A percentile compares a stretch with the other conserved stretches of the same genome.
Conservation (phyloP, 2,797 vertebrate genomes). For the Mormyrus hasselquistii region DNA sequence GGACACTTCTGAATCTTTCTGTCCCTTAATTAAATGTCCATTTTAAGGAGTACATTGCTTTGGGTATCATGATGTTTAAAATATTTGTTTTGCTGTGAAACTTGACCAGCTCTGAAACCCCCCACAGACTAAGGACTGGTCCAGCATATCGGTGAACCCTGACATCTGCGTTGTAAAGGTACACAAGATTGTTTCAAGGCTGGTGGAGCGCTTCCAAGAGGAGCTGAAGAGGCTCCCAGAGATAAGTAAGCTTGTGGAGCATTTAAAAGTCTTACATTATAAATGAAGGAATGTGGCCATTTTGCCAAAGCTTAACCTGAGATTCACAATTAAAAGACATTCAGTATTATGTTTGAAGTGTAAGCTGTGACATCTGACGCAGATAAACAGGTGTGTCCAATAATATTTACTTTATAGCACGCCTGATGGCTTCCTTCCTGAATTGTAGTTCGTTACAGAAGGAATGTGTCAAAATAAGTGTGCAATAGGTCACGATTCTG, state of each 20-base stretch:
- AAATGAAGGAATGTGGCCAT: neutral
- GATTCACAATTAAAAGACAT: neutral
- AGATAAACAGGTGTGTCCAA: neutral
- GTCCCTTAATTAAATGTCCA: neutral
- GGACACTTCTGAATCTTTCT: neutral
- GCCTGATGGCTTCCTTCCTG: neutral
- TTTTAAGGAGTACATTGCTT: neutral
- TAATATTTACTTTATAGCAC: neutral
- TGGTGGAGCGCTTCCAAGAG: slow-evolving; percentile 48
- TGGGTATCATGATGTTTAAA: neutral
- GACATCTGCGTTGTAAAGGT: slow-evolving; percentile 48
- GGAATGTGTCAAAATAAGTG: neutral
- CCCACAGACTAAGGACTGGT: slow-evolving; percentile 53
- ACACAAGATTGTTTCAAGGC: slow-evolving; percentile 47
- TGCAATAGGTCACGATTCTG: neutral
- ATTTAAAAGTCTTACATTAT: neutral
- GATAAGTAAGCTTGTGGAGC: slow-evolving; percentile 39
- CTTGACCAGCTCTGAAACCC: slow-evolving; percentile 34
- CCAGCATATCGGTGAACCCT: slow-evolving; percentile 40
- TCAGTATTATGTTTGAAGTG: neutral
- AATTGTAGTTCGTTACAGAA: neutral
- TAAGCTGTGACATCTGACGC: neutral
- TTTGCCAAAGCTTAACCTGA: neutral
- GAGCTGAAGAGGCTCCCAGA: slow-evolving; percentile 44
- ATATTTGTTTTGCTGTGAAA: slow-evolving; percentile 32